These are phyloP conservation scores for Argyresthia goedartella DNA, from an alignment of 2,888 invertebrate species.

Conservation along the genomic window DNA sequence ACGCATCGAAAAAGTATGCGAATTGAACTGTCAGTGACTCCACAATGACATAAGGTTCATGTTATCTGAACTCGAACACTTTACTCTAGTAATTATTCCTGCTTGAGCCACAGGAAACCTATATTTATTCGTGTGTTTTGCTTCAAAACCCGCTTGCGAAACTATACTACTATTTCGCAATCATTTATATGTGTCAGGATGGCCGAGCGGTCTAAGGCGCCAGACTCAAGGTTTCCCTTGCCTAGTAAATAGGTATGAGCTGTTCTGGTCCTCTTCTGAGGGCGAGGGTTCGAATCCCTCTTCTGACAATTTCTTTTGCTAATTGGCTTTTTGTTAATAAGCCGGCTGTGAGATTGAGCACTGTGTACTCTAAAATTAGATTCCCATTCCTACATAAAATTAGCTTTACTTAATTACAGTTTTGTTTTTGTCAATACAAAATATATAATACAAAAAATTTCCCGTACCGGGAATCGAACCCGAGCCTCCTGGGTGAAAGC, in stretches of 20 bases:
- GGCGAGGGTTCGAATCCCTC: slow-evolving; percentile 89
- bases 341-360: too few species aligned
- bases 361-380: too few species aligned
- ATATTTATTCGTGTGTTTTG: neutral
- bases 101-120: too few species aligned
- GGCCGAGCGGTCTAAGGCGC: slow-evolving; percentile 94
- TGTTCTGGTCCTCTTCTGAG: slow-evolving; percentile 81
- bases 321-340: neutral
- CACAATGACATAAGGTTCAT: too few species aligned
- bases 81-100: too few species aligned
- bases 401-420: too few species aligned
- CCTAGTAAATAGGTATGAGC: slow-evolving; percentile 75
- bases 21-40: too few species aligned
- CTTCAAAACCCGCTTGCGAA: neutral
- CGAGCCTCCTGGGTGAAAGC: slow-evolving; percentile 81
- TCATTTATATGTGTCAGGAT: slow-evolving; percentile 72
- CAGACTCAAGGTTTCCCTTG: slow-evolving; percentile 72
- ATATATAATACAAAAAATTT: slow-evolving; percentile 52
- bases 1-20: too few species aligned
- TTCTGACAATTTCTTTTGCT: slow-evolving; percentile 74
- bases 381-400: too few species aligned
- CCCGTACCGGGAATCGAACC: slow-evolving; percentile 81
- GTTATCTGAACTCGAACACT: too few species aligned
- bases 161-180: slow-evolving; percentile 24
- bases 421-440: too few species aligned